Evolutionary conservation across 2,888 invertebrate species (phyloP), one percentile per base, ranked within the genome.

Genomic region (Frankliniella fusca): DNA sequence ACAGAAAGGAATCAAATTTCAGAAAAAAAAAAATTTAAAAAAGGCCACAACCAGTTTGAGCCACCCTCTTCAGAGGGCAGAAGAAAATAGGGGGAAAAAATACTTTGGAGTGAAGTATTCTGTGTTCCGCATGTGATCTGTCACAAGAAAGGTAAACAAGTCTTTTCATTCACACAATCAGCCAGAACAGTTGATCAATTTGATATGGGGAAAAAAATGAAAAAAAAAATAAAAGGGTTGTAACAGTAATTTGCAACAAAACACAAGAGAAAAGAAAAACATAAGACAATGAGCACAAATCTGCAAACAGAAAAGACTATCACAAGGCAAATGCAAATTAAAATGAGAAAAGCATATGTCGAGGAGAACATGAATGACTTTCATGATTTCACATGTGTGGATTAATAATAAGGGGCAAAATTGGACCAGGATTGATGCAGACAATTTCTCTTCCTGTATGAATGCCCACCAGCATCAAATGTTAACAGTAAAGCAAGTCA

Each of bases 301-400:
- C 70, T 76, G 70, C 70, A 76, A 76, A 76, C 70, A 76, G 27
- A 76, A 76, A 76, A 76, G 70, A 76, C 70, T 76, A 76, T 76
- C 70, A 76, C 70, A 76, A 76, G 70, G 70, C 70, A 76, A 23
- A 76, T 76, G 70, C 70, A 76, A 76, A 76, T 27, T 76, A 76
- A 76, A 27, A 27, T 20, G 18, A 76, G 70, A 76, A 23, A 76
- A 76, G 70, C 70, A 76, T 11, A 27, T 23, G 23, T 10, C 27
- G 70, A 27, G 70, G 23, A 23, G 70, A 27, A 76, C 27, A 76
- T 76, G 70, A 76, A 76, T 76, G 27, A 23, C 7, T 76, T 76
- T 76, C 70, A 76, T 76, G 70, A 27, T 76, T 38, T 23, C 70
- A 76, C 70, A 76, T 76, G 23, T 23, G 15, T 20, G 54, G 20